Base-by-base conservation (phyloP, 2,797 vertebrate species). In the Kryptopterus vitreolus region DNA sequence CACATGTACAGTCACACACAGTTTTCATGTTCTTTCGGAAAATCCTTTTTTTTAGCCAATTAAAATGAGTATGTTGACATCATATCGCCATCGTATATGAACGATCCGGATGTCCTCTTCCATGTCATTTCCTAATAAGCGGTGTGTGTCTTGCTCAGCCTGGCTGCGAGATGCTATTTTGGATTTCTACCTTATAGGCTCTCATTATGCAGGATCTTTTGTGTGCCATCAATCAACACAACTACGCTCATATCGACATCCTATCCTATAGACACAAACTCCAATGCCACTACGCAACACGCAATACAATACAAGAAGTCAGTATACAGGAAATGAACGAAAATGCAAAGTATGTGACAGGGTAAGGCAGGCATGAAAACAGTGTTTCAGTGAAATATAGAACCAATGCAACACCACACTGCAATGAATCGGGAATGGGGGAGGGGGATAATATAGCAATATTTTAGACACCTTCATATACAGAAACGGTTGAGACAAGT, bases 211-310 rank as follows among this genome's bases (percentile, higher is more conserved):
- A 73, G 53, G 33, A 38, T 43, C 26, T 29, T 71, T 50, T 71
- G 69, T 53, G 12, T n/a, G 3, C 13, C n/a, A 57, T 73, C 53
- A 73, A 22, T 71, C 50, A 71, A 55, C 10, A 71, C 48, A 53
- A n/a, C 11, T 0, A 20, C 1, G 16, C n/a, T 55, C 33, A 55
- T 53, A 71, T 5, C 50, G 24, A 57, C 20, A 57, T 57, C 52
- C 33, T 57, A 26, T 58, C 31, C 71, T n/a, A 55, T 38, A 57
- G 35, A 16, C 20, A 55, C 31, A 55, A 55, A 55, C 31, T 35
- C 18, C 29, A 53, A 11, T 13, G 15, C 9, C 29, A 55, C 69
- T 72, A 18, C 16, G 10, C 48, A 52, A 71, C 48, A 26, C 66
- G 26, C 24, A 29, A 71, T 4, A 22, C 18, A 22, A 53, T 12